Conservation (phyloP, 1,140 invertebrate species). For the Tetragnatha versicolor region DNA sequence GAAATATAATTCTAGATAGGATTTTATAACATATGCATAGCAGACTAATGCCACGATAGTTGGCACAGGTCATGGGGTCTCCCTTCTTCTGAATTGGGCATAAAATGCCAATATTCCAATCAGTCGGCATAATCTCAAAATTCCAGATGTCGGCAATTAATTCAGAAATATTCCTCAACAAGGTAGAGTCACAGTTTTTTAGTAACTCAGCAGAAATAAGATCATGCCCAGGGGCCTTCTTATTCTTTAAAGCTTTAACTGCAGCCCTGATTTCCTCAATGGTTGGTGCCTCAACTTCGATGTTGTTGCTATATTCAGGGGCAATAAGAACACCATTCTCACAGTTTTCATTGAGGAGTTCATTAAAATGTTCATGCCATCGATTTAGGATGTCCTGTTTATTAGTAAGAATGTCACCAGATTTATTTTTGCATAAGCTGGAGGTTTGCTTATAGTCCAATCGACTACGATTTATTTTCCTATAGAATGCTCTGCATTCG, state of each 20-base stretch:
- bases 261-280: neutral
- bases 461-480: neutral
- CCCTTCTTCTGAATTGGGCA: neutral
- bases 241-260: neutral
- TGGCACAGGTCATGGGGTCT: neutral
- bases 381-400: neutral
- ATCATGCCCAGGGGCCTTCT: neutral
- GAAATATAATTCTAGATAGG: neutral
- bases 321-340: neutral
- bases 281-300: neutral
- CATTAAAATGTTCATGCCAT: neutral
- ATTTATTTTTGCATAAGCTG: too few species aligned
- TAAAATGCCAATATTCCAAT: neutral
- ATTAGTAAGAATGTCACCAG: neutral
- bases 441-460: neutral
- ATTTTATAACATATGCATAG: neutral
- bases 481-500: constrained; percentile 14
- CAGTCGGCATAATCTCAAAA: neutral
- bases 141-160: neutral
- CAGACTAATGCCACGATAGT: neutral
- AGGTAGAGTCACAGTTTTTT: neutral
- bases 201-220: neutral
- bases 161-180: neutral
- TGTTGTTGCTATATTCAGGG: neutral
- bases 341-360: neutral